These are phyloP conservation scores for Tachycineta bicolor DNA, from an alignment of 2,113 vertebrate species.

Conservation along the genomic window DNA sequence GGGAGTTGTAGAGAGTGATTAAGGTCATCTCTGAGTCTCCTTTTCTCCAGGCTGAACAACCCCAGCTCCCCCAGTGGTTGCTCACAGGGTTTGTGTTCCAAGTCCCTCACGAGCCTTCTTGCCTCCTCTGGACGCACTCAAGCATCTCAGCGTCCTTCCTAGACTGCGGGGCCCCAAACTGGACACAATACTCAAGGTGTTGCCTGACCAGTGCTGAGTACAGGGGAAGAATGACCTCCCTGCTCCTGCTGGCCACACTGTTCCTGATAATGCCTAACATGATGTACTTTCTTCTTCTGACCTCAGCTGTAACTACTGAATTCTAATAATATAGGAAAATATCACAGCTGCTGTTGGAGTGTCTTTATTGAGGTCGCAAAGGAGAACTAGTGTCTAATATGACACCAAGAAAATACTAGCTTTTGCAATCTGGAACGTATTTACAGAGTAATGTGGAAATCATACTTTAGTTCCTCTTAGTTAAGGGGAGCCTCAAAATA, in stretches of 20 bases:
- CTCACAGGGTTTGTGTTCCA: background rate
- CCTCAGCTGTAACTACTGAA: background rate
- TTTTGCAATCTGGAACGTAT: background rate
- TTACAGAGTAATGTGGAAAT: background rate
- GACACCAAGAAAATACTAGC: background rate
- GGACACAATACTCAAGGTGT: background rate
- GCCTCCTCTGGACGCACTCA: background rate
- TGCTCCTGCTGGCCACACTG: background rate
- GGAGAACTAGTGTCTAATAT: background rate
- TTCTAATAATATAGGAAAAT: background rate
- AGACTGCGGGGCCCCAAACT: background rate
- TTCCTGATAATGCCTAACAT: background rate
- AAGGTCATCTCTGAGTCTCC: background rate
- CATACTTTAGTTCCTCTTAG: background rate
- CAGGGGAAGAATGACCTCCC: background rate
- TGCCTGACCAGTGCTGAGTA: background rate
- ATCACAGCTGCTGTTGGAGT: background rate
- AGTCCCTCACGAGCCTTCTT: background rate
- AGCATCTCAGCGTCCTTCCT: background rate
- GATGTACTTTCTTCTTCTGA: background rate
- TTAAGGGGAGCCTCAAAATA: background rate
- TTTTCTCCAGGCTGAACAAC: background rate
- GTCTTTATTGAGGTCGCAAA: background rate
- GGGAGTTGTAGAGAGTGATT: background rate
- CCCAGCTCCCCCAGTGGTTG: background rate